phyloP scores from a whole-genome alignment of 2,797 vertebrate genomes.

The Microhierax caerulescens region DNA sequence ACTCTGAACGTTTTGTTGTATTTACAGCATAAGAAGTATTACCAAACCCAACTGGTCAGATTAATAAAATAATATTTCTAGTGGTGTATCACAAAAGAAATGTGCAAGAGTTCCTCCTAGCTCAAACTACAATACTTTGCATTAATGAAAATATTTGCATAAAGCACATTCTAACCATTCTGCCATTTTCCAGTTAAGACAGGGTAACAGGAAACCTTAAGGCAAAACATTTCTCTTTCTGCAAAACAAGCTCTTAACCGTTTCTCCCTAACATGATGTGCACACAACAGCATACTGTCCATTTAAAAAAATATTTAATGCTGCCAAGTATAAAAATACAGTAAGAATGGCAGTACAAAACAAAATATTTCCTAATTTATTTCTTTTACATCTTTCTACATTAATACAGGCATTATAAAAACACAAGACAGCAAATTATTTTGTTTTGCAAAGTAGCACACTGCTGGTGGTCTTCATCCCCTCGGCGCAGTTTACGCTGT shows the following conservation, averaged over 20 bases:
- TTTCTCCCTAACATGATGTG: conserved; percentile 57
- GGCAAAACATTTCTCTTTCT: not conserved
- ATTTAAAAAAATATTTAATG: conserved; percentile 88
- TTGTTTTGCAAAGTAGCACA: conserved; percentile 75
- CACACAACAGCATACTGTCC: conserved; percentile 68
- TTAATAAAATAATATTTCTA: not conserved
- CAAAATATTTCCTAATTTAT: conserved; percentile 79
- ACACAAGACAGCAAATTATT: conserved; percentile 70
- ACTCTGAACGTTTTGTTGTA: not conserved
- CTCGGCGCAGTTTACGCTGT: conserved; percentile 81
- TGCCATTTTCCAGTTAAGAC: not conserved
- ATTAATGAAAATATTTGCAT: not conserved
- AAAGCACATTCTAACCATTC: not conserved
- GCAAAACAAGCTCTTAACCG: not conserved
- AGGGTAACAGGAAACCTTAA: not conserved
- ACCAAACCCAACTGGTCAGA: not conserved
- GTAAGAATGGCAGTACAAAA: conserved; percentile 82
- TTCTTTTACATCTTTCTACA: conserved; percentile 80
- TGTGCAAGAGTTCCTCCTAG: not conserved
- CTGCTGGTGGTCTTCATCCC: conserved; percentile 82
- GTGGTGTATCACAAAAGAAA: not conserved
- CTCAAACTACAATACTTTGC: not conserved
- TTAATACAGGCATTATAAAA: conserved; percentile 79
- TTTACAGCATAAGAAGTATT: not conserved
- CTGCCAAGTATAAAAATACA: conserved; percentile 86